A percentile compares a stretch with the other conserved stretches of the same genome.
phyloP scores from a whole-genome alignment of 2,113 vertebrate genomes.

The Corythoichthys haematopterus region DNA sequence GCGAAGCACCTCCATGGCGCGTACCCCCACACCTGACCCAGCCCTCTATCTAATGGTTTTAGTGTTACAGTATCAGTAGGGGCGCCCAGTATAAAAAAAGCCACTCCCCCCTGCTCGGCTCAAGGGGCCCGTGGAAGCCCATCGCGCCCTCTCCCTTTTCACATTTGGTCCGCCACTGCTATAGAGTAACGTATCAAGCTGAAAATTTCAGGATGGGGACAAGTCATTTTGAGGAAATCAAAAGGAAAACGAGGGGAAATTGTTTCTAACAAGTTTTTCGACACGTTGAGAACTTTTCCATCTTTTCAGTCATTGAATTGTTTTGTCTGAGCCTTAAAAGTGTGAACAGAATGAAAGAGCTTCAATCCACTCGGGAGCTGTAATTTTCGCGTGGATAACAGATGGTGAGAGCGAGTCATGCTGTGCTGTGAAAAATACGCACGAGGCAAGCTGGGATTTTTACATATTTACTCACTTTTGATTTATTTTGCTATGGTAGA shows the following conservation, averaged over 20 bases:
- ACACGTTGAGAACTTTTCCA: neutral
- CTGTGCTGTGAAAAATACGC: conserved; percentile 30
- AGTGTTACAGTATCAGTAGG: too few species aligned
- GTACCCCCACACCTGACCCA: too few species aligned
- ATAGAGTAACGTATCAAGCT: too few species aligned
- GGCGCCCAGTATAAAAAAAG: too few species aligned
- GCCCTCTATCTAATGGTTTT: too few species aligned
- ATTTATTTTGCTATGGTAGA: conserved; percentile 23
- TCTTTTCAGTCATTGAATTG: conserved; percentile 44
- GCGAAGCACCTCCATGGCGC: too few species aligned
- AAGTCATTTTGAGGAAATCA: conserved; percentile 8
- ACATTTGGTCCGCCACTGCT: too few species aligned
- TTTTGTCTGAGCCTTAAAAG: conserved; percentile 45
- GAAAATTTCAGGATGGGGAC: too few species aligned
- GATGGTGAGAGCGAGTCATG: conserved; percentile 48
- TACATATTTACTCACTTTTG: conserved; percentile 15
- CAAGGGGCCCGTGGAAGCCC: too few species aligned
- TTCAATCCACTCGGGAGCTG: conserved; percentile 28
- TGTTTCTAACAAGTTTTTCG: conserved; percentile 25
- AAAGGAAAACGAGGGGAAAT: neutral
- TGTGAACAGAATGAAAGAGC: conserved; percentile 51
- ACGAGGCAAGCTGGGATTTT: conserved; percentile 22
- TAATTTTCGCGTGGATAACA: conserved; percentile 54
- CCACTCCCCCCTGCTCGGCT: too few species aligned
- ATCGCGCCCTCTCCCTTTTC: too few species aligned